Percentiles rank a stretch among this genome's conserved stretches.
Evolutionary conservation across 64 coral and sea anemone species (phyloP).

Genomic region (Stichodactyla helianthus): DNA sequence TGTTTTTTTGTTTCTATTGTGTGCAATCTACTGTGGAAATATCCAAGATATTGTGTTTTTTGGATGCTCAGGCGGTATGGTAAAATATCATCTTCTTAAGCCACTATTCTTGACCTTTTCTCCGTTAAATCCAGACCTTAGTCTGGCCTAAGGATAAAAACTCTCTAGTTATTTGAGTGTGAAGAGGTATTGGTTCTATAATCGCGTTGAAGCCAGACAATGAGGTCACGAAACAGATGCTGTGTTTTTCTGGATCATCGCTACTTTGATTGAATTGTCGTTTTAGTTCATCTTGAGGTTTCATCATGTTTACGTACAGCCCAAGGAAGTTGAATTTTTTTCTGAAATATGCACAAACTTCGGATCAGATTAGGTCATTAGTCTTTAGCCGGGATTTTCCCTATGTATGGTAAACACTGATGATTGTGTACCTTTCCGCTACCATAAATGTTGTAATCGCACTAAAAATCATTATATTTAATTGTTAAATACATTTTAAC

Average conservation of each 20-base stretch:
- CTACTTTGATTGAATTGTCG: neutral
- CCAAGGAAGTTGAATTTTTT: neutral
- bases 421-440: neutral
- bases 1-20: too few species aligned
- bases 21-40: too few species aligned
- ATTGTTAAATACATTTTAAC: too few species aligned
- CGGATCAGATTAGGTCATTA: neutral
- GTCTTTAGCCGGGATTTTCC: neutral
- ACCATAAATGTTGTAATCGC: neutral
- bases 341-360: neutral
- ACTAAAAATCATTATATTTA: too few species aligned
- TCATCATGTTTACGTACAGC: neutral
- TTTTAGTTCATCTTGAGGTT: neutral
- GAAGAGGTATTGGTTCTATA: neutral
- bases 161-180: neutral
- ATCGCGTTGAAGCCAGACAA: neutral
- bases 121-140: neutral
- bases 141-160: neutral
- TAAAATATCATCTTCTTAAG: too few species aligned
- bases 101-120: neutral
- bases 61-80: neutral
- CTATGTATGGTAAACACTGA: neutral
- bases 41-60: too few species aligned
- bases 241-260: neutral
- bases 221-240: neutral